A percentile compares a stretch with the other conserved stretches of the same genome.
Evolutionary conservation across 2,113 vertebrate genomes (phyloP).

Genomic region (Origma solitaria): DNA sequence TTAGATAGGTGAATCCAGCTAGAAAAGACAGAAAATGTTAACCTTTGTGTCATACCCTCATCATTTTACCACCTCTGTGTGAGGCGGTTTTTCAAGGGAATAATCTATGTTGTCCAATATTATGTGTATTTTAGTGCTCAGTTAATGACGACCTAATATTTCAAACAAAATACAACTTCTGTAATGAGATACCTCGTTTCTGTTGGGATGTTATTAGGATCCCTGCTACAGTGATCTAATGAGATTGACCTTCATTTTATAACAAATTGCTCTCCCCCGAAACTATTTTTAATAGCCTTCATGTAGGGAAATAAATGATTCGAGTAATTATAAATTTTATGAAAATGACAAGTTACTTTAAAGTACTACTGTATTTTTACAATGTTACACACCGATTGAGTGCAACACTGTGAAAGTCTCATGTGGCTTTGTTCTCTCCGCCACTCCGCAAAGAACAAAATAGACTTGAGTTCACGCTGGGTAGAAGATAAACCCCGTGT

Average conservation of each 20-base stretch:
- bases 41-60: not conserved
- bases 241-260: constrained; percentile 49
- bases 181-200: constrained; percentile 36
- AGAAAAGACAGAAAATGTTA: not conserved
- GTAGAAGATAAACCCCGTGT: not conserved
- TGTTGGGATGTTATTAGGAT: constrained; percentile 28
- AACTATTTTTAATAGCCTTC: constrained; percentile 34
- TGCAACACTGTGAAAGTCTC: not conserved
- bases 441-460: not conserved
- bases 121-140: not conserved
- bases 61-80: not conserved
- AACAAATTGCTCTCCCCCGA: constrained; percentile 22
- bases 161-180: constrained; percentile 41
- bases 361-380: not conserved
- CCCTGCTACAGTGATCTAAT: constrained; percentile 6
- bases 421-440: not conserved
- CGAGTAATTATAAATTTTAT: not conserved
- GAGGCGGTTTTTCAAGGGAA: not conserved
- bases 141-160: constrained; percentile 5
- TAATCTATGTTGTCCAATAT: not conserved
- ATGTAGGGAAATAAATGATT: not conserved
- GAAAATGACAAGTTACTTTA: not conserved
- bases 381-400: not conserved
- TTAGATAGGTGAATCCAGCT: not conserved
- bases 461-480: not conserved